These are phyloP conservation scores for Grus americana DNA, from an alignment of 2,113 vertebrate genomes.

Conservation along the genomic window DNA sequence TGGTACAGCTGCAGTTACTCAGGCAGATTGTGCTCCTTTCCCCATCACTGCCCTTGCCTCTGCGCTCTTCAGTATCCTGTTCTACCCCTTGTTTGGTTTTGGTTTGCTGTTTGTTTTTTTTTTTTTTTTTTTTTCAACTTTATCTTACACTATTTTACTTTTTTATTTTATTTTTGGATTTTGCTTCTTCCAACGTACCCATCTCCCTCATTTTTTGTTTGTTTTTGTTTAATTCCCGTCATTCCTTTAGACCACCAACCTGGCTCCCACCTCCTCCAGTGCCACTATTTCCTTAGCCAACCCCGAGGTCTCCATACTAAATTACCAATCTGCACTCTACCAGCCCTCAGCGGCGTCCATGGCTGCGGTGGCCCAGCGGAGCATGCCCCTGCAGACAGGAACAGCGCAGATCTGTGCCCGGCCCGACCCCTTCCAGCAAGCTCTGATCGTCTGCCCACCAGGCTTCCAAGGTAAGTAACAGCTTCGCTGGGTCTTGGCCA, in stretches of 20 bases:
- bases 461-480: conserved; percentile 92
- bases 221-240: conserved; percentile 85
- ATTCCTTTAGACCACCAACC: conserved; percentile 90
- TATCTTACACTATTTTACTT: conserved; percentile 13
- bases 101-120: neutral
- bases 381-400: conserved; percentile 93
- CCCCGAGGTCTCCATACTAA: conserved; percentile 97
- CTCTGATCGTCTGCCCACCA: conserved; percentile 97
- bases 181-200: conserved; percentile 60
- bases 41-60: neutral
- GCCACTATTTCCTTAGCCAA: conserved; percentile 96
- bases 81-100: conserved; percentile 34
- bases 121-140: conserved; percentile 24
- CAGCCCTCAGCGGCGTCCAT: conserved; percentile 96
- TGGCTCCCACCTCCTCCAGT: conserved; percentile 96
- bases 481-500: neutral
- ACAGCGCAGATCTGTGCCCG: conserved; percentile 94
- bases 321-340: conserved; percentile 98
- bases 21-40: neutral
- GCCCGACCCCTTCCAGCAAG: conserved; percentile 98
- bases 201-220: conserved; percentile 78
- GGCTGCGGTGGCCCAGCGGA: conserved; percentile 97
- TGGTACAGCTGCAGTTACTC: neutral
- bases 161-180: conserved; percentile 21
- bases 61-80: neutral